Evolutionary conservation across 1,140 invertebrate genomes (phyloP).

Genomic region (Oedothorax gibbosus): DNA sequence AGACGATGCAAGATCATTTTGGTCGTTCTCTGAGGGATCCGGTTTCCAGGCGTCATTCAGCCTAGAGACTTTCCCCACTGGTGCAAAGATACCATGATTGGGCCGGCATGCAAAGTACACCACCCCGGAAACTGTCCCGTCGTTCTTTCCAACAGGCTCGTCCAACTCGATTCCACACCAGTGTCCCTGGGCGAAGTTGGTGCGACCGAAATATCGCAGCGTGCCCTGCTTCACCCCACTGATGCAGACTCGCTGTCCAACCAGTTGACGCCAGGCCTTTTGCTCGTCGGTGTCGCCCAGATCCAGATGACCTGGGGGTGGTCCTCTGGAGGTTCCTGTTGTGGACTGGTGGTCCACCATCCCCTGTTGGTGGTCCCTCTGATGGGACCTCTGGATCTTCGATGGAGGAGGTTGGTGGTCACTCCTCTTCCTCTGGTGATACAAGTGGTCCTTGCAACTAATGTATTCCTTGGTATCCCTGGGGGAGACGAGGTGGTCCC

Average conservation of each 20-base stretch:
- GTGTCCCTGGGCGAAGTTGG: slow-evolving; percentile 73
- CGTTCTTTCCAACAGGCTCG: slow-evolving; percentile 74
- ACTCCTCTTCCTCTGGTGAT: too few relatives aligned
- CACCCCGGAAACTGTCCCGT: slow-evolving; percentile 74
- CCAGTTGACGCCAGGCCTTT: slow-evolving; percentile 37
- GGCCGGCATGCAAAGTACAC: slow-evolving; percentile 72
- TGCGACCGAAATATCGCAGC: slow-evolving; percentile 73
- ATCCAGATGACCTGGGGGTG: background rate
- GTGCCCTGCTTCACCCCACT: slow-evolving; percentile 71
- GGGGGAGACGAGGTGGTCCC: too few relatives aligned
- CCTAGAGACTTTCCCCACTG: slow-evolving; percentile 68
- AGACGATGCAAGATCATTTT: background rate
- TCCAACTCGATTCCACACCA: slow-evolving; percentile 77
- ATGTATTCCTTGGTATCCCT: too few relatives aligned
- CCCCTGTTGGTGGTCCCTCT: background rate
- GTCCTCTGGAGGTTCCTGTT: background rate
- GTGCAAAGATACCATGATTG: slow-evolving; percentile 72
- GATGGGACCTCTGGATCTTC: background rate
- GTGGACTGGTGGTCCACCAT: background rate
- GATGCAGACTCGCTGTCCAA: slow-evolving; percentile 73
- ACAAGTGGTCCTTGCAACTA: too few relatives aligned
- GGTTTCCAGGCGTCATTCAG: slow-evolving; percentile 23
- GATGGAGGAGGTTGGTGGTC: too few relatives aligned
- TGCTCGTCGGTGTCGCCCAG: slow-evolving; percentile 25
- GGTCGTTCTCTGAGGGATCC: background rate